Evolutionary conservation across 2,888 invertebrate species (phyloP).

Genomic region (Brachylomia viminalis): DNA sequence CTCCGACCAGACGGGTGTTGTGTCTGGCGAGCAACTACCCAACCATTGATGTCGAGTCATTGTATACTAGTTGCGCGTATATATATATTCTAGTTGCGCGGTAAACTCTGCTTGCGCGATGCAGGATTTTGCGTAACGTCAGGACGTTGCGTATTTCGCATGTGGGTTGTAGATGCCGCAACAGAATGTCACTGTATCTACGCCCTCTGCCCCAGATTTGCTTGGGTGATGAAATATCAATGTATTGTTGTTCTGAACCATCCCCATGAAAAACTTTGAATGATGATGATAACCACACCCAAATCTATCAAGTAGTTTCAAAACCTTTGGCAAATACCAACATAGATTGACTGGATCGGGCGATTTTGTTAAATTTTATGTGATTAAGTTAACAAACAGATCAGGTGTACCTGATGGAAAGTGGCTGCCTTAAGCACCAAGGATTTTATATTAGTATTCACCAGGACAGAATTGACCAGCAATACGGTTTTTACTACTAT

Average conservation of each 20-base stretch:
- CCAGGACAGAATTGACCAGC: background rate
- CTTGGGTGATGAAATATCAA: slow-evolving; percentile 7
- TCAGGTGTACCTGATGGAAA: slow-evolving; percentile 4
- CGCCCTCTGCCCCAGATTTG: background rate
- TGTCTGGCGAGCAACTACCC: too few relatives aligned
- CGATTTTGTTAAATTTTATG: background rate
- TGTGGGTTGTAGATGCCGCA: too few relatives aligned
- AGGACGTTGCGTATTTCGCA: too few relatives aligned
- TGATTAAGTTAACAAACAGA: background rate
- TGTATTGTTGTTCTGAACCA: background rate
- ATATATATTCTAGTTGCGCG: too few relatives aligned
- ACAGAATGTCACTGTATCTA: too few relatives aligned
- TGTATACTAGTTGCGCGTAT: too few relatives aligned
- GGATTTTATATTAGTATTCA: slow-evolving; percentile 25
- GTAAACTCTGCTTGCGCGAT: too few relatives aligned
- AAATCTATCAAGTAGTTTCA: background rate
- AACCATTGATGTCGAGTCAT: too few relatives aligned
- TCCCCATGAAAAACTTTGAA: background rate
- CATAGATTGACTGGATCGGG: too few relatives aligned
- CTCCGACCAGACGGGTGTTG: too few relatives aligned
- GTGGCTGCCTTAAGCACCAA: background rate
- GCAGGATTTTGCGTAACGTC: too few relatives aligned
- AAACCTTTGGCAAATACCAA: background rate
- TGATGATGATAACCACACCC: background rate
- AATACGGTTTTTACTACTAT: background rate